Evolutionary conservation across 2,888 invertebrate species (phyloP), one percentile per base, ranked within the genome.

Genomic region (Drosophila algonquin): DNA sequence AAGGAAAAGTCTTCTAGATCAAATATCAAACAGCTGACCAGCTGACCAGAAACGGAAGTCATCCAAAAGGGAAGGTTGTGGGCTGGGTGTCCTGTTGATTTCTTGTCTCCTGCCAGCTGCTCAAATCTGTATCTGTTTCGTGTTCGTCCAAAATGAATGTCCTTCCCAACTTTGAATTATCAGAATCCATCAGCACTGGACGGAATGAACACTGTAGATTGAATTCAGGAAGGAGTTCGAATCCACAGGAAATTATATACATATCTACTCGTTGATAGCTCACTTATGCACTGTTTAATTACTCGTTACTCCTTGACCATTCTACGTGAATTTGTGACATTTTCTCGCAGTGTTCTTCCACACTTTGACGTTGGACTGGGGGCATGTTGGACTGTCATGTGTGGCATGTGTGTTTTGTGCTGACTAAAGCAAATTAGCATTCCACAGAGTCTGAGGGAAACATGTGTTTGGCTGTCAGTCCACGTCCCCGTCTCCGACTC

Each of bases 341-440:
- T 5, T 30, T 59, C 50, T 14, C 14, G 5, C 10, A 3, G 21
- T 18, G 30, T 68, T 50, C 46, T 40, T 8, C 12, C 7, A 3
- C 53, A 24, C 44, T 21, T 56, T 50, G 16, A n/a, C 24, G 47
- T 54, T 9, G 40, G 40, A 4, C 40, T n/a, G 40, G 40, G 40
- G 40, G 14, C 40, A 40, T 40, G 40, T 3, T 21, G 21, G 21
- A 21, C 21, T 3, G 21, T n/a, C 40, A 40, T 40, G 40, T 40
- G 40, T 40, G 40, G 9, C 18, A 24, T 35, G 48, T 55, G 54
- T 54, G 51, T 65, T 63, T 63, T 56, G 54, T 57, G 40, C 79
- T 75, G 70, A 70, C 70, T 77, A 47, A 58, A 81, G 79, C 79
- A 87, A 87, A 84, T 81, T 84, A 81, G 85, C 81, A 81, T 81